Evolutionary conservation across 1,140 invertebrate species (phyloP).

Genomic region (Planococcus citri): DNA sequence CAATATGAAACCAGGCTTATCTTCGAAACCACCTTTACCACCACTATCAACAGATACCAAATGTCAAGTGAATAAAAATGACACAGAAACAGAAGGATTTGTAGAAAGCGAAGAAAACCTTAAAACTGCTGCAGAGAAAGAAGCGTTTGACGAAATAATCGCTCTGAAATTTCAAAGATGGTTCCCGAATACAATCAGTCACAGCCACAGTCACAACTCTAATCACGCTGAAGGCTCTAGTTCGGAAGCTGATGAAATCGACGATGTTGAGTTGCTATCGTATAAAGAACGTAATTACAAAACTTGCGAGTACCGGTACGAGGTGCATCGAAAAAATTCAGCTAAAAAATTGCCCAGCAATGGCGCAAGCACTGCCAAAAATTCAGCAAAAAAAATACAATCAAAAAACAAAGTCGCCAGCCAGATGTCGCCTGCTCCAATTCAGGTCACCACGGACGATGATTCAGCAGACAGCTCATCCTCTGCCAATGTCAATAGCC

Average conservation of each 20-base stretch:
- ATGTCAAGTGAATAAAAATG: neutral
- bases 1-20: conserved; percentile 27
- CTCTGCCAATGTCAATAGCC: too few species aligned
- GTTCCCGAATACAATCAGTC: conserved; percentile 29
- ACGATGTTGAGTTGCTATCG: neutral
- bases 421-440: too few species aligned
- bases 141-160: conserved; percentile 29
- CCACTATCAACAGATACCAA: conserved; percentile 1
- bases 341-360: neutral
- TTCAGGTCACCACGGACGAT: too few species aligned
- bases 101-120: neutral
- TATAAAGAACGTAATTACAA: neutral
- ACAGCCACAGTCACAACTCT: neutral
- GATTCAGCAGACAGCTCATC: too few species aligned
- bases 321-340: neutral
- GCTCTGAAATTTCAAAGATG: conserved; percentile 31
- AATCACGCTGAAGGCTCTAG: neutral
- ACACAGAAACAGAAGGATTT: neutral
- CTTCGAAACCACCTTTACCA: conserved; percentile 28
- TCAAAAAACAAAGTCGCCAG: neutral
- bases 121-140: neutral
- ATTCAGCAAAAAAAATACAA: neutral
- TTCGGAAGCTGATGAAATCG: neutral
- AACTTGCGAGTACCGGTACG: conserved; percentile 7
- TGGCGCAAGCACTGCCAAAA: neutral